Evolutionary conservation across 2,797 vertebrate species (phyloP).

Genomic region (Megaceryle alcyon): DNA sequence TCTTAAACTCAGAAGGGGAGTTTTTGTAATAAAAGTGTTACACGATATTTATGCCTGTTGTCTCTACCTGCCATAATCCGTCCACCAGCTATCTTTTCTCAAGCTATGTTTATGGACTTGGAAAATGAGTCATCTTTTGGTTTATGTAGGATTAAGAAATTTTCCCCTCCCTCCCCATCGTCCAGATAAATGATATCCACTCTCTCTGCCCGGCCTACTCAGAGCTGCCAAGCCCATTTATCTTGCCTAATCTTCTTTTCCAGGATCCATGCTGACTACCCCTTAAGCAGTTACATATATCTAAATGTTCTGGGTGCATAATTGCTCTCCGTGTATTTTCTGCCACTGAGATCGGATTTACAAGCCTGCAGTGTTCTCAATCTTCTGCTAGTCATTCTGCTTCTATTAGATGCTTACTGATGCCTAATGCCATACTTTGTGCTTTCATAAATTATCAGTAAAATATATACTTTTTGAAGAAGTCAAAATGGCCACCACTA

Average conservation of each 20-base stretch:
- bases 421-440: not conserved
- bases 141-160: slow-evolving; percentile 16
- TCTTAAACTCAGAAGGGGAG: not conserved
- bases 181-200: slow-evolving; percentile 23
- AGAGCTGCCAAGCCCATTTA: slow-evolving; percentile 26
- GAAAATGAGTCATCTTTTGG: slow-evolving; percentile 18
- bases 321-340: slow-evolving; percentile 53
- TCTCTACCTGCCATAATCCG: not conserved
- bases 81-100: not conserved
- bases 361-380: not conserved
- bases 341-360: slow-evolving; percentile 13
- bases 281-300: slow-evolving; percentile 58
- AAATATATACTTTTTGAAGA: not conserved
- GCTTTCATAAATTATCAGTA: not conserved
- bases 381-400: not conserved
- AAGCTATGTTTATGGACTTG: slow-evolving; percentile 13
- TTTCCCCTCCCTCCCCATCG: not conserved
- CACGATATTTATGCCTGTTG: not conserved
- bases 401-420: not conserved
- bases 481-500: not conserved
- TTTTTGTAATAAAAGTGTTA: not conserved
- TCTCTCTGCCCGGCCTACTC: slow-evolving; percentile 12
- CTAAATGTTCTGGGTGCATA: slow-evolving; percentile 48
- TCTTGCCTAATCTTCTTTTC: slow-evolving; percentile 59
- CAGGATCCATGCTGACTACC: slow-evolving; percentile 35